phyloP scores from a whole-genome alignment of 64 coral and sea anemone species.

The Astreopora myriophthalma region DNA sequence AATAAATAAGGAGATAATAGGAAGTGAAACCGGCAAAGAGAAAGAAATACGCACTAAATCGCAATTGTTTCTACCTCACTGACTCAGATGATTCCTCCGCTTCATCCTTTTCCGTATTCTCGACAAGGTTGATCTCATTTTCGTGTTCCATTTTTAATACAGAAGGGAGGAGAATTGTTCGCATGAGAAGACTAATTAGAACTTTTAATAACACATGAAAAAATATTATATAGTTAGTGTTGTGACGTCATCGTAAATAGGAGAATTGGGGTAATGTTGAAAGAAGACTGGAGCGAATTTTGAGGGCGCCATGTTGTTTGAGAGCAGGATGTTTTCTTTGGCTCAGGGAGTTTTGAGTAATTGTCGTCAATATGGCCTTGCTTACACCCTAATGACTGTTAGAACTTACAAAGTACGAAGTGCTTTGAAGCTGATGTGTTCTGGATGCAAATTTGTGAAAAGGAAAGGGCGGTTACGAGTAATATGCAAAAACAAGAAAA shows the following conservation, averaged over 20 bases:
- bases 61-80: not conserved
- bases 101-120: not conserved
- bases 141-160: not conserved
- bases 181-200: not conserved
- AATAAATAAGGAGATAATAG: not conserved
- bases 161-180: not conserved
- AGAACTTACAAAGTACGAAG: slow-evolving; percentile 94
- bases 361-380: slow-evolving; percentile 54
- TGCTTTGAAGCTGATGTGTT: slow-evolving; percentile 86
- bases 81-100: not conserved
- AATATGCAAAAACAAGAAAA: slow-evolving; percentile 91
- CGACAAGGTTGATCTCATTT: no score
- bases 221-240: not conserved
- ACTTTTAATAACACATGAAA: not conserved
- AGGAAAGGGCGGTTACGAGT: slow-evolving; percentile 93
- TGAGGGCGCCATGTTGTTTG: slow-evolving; percentile 59
- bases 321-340: slow-evolving; percentile 48
- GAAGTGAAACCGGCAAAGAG: not conserved
- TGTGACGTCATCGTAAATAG: not conserved
- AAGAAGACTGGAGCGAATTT: not conserved
- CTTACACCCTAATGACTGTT: slow-evolving; percentile 62
- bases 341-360: slow-evolving; percentile 52
- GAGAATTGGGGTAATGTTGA: not conserved
- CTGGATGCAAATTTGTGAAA: slow-evolving; percentile 91
- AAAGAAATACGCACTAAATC: not conserved